Evolutionary conservation across 2,888 invertebrate genomes (phyloP), one percentile per base, ranked within the genome.

Genomic region (Stomorhina lunata): DNA sequence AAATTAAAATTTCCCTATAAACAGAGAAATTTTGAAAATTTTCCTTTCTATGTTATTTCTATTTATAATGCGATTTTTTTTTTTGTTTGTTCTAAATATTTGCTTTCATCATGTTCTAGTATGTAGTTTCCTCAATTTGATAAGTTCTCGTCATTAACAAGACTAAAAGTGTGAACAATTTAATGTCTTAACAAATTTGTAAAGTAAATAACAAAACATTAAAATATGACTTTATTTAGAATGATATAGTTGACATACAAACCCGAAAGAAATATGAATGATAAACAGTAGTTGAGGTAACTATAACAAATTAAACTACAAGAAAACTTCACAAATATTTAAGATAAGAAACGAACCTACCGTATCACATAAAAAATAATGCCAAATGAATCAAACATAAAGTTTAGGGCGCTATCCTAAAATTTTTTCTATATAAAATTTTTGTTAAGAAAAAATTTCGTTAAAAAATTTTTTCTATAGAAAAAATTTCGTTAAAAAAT

Each of bases 121-220:
- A 37, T 12, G 22, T 34, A 32, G 27, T 29, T 59, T 29, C 53
- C 10, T n/a, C 15, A 10, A 48, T 53, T 45, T 73, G 66, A 71
- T 71, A 78, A 57, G 34, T 71, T 45, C 55, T 66, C 5, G 17
- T 17, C 20, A 27, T 25, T 25, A 37, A 68, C 17, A 4, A 65
- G 3, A 75, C n/a, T 6, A 57, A 63, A 73, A 65, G 81, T 82
- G 78, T 79, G 57, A 79, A 53, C 17, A 75, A 29, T 48, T n/a
- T 63, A 43, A 76, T 71, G 43, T 59, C 43, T 75, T 50, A 20
- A 59, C 65, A 75, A 75, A 69, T 75, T 69, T 48, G n/a, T 50
- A 43, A 65, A 17, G 20, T 66, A 69, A 78, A 75, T 22, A 82
- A 55, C 20, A n/a, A 59, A 20, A 76, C 65, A 57, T 65, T 9